Evolutionary conservation across 2,888 invertebrate genomes (phyloP).

Genomic region (Leptopilina myrica): DNA sequence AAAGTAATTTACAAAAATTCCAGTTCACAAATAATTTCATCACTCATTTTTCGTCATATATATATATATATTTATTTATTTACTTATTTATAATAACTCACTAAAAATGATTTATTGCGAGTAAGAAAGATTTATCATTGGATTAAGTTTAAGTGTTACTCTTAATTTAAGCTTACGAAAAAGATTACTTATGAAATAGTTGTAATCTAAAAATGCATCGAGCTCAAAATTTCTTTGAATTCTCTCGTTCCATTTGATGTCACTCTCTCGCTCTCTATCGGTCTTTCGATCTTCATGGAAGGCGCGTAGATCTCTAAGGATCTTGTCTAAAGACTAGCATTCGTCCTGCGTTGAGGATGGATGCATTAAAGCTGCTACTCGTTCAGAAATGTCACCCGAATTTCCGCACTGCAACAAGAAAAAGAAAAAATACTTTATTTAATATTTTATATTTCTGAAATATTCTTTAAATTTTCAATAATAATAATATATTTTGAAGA

Average conservation of each 20-base stretch:
- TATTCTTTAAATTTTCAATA: too few species aligned
- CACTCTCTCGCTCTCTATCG: neutral
- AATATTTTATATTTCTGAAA: too few species aligned
- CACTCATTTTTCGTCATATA: neutral
- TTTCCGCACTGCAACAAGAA: constrained; percentile 64
- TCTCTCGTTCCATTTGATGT: constrained; percentile 11
- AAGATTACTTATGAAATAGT: constrained; percentile 25
- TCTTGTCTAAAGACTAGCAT: constrained; percentile 64
- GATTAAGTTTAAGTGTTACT: constrained; percentile 20
- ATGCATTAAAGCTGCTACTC: constrained; percentile 69
- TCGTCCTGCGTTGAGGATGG: constrained; percentile 70
- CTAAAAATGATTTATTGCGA: neutral
- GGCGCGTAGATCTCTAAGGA: constrained; percentile 33
- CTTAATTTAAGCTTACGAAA: constrained; percentile 28
- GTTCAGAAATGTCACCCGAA: constrained; percentile 67
- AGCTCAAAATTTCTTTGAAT: constrained; percentile 21
- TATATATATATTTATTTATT: too few species aligned
- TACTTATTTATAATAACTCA: too few species aligned
- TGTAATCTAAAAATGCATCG: constrained; percentile 23
- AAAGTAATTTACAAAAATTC: constrained; percentile 22
- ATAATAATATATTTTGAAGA: too few species aligned
- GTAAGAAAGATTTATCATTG: neutral
- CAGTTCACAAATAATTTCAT: neutral
- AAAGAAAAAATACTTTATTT: neutral
- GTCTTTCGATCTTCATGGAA: constrained; percentile 18